Evolutionary conservation across 2,113 vertebrate species (phyloP).

Genomic region (Plecotus auritus): DNA sequence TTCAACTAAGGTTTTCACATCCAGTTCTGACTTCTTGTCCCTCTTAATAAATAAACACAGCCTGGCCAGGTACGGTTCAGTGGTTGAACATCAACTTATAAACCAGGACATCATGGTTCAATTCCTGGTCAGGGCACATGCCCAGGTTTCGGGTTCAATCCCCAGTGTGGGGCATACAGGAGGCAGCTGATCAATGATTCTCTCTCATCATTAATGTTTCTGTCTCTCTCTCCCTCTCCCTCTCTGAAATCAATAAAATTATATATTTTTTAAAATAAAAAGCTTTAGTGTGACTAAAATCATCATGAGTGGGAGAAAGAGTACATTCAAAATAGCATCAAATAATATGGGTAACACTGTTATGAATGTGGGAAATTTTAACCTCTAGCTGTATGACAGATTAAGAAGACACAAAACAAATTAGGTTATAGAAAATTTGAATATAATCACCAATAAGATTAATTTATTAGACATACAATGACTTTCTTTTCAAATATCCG

Average conservation of each 20-base stretch:
- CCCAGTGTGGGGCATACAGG: no score
- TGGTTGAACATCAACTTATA: no score
- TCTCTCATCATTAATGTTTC: no score
- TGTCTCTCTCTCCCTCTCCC: no score
- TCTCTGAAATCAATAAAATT: no score
- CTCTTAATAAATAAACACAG: neutral
- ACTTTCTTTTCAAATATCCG: constrained; percentile 24
- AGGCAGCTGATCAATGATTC: no score
- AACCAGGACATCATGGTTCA: no score
- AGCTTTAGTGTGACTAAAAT: neutral
- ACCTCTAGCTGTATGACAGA: neutral
- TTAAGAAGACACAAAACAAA: neutral
- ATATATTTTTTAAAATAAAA: neutral
- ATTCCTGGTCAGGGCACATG: no score
- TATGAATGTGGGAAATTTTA: constrained; percentile 3
- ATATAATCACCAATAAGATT: neutral
- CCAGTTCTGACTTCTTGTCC: neutral
- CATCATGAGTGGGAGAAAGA: no score
- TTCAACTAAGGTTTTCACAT: neutral
- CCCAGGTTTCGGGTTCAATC: no score
- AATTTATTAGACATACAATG: neutral
- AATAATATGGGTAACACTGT: neutral
- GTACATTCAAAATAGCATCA: neutral
- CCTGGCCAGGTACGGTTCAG: no score
- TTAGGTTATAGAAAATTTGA: neutral